Conservation (phyloP, 2,888 invertebrate genomes). For the Agrotis exclamationis region DNA sequence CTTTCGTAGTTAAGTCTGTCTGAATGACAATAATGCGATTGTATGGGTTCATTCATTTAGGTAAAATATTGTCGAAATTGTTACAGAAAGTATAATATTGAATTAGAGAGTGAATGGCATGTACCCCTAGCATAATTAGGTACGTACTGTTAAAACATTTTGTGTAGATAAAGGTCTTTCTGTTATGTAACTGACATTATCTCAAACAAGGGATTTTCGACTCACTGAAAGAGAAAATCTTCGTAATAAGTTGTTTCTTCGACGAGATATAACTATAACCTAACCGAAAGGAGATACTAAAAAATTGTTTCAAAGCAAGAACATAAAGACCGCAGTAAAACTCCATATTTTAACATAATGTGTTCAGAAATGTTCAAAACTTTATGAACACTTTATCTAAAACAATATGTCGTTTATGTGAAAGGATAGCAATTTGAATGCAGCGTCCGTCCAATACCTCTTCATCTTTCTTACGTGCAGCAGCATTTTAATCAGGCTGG, state of each 20-base stretch:
- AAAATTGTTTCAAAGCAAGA: neutral
- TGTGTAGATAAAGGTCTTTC: no score
- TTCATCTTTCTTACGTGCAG: conserved; percentile 48
- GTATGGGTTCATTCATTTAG: neutral
- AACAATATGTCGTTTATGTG: conserved; percentile 28
- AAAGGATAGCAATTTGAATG: conserved; percentile 33
- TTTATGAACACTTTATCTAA: conserved; percentile 13
- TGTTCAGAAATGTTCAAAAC: neutral
- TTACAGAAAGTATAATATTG: neutral
- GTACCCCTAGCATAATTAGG: no score
- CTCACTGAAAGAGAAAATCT: neutral
- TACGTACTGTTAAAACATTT: neutral
- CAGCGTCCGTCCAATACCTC: conserved; percentile 10
- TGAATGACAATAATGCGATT: no score
- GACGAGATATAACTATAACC: neutral
- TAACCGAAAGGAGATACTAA: neutral
- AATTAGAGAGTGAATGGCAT: neutral
- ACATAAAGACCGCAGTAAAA: neutral
- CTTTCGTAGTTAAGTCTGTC: neutral
- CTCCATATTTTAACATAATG: neutral
- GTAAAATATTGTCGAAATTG: no score
- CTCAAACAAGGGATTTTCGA: conserved; percentile 8
- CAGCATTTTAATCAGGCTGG: conserved; percentile 54
- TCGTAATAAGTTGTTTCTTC: neutral
- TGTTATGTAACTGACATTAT: conserved; percentile 12